These are phyloP conservation scores for Cataglyphis cursor DNA, from an alignment of 2,888 invertebrate species.

Conservation along the genomic window DNA sequence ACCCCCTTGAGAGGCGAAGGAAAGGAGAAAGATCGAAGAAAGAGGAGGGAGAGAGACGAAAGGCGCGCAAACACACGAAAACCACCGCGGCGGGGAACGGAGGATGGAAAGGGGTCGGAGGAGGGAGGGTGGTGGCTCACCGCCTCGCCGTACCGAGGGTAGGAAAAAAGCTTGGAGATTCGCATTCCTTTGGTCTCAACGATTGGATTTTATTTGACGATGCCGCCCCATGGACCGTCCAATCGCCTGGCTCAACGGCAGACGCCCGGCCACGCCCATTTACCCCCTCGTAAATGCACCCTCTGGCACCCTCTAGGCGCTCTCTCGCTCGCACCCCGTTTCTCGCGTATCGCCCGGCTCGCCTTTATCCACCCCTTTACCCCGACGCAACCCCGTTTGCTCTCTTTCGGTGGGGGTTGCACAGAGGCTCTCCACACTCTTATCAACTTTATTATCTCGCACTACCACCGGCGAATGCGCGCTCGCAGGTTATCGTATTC, in stretches of 20 bases:
- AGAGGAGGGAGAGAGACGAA: conserved; percentile 36
- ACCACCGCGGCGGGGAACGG: conserved; percentile 31
- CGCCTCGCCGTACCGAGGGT: conserved; percentile 67
- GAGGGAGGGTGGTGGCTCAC: conserved; percentile 55
- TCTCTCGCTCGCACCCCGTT: conserved; percentile 59
- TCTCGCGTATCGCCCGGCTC: conserved; percentile 51
- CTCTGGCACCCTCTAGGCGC: conserved; percentile 26
- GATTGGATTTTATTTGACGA: conserved; percentile 87
- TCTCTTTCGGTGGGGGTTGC: conserved; percentile 70
- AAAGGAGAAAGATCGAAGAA: conserved; percentile 40
- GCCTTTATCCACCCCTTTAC: conserved; percentile 58
- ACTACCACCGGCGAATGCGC: conserved; percentile 65
- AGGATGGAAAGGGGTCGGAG: conserved; percentile 35
- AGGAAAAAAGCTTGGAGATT: conserved; percentile 83
- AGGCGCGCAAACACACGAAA: conserved; percentile 50
- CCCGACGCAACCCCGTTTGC: conserved; percentile 51
- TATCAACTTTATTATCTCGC: conserved; percentile 87
- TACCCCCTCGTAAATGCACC: conserved; percentile 68
- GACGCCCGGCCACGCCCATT: conserved; percentile 83
- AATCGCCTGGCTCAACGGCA: conserved; percentile 81
- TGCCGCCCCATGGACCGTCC: conserved; percentile 82
- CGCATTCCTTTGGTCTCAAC: conserved; percentile 85
- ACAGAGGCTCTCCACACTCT: conserved; percentile 83
- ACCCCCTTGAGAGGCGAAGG: conserved; percentile 72
- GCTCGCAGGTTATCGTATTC: conserved; percentile 50